Conservation (phyloP, 1,140 invertebrate genomes). For the Bradysia coprophila region DNA sequence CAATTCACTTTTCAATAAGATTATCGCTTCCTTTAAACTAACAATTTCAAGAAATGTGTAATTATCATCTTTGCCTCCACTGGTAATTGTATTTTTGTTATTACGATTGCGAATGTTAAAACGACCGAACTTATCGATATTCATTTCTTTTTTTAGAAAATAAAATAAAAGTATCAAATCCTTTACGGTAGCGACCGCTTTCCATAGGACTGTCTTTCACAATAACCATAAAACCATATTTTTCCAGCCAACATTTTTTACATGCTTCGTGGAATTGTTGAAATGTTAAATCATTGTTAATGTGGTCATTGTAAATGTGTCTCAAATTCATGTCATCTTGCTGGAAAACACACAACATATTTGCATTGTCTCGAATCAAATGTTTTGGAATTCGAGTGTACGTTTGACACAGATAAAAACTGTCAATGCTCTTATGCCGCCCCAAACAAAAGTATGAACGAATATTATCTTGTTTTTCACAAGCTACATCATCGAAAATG, state of each 20-base stretch:
- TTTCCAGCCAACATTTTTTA: slow-evolving; percentile 13
- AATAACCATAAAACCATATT: slow-evolving; percentile 14
- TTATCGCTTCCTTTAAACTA: no score
- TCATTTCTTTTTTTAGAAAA: neutral
- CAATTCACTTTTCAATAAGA: no score
- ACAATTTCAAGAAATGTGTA: no score
- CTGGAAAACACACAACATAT: slow-evolving; percentile 21
- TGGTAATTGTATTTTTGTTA: no score
- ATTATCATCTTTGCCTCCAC: no score
- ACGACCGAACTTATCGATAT: neutral
- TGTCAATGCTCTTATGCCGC: slow-evolving; percentile 16
- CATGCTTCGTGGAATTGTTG: slow-evolving; percentile 15
- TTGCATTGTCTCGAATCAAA: slow-evolving; percentile 23
- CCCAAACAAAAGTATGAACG: slow-evolving; percentile 21
- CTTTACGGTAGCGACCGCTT: slow-evolving; percentile 14
- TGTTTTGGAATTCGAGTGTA: slow-evolving; percentile 24
- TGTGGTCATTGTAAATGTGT: slow-evolving; percentile 23
- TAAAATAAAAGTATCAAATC: slow-evolving; percentile 9
- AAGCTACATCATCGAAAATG: slow-evolving; percentile 23
- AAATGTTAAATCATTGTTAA: slow-evolving; percentile 19
- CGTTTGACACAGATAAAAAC: slow-evolving; percentile 20
- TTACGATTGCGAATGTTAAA: no score
- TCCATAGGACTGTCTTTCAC: slow-evolving; percentile 13
- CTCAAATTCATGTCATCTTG: slow-evolving; percentile 24
- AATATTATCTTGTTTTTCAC: slow-evolving; percentile 20